A percentile compares a stretch with the other conserved stretches of the same genome.
Conservation (phyloP, 2,888 invertebrate genomes). For the Acronicta aceris region DNA sequence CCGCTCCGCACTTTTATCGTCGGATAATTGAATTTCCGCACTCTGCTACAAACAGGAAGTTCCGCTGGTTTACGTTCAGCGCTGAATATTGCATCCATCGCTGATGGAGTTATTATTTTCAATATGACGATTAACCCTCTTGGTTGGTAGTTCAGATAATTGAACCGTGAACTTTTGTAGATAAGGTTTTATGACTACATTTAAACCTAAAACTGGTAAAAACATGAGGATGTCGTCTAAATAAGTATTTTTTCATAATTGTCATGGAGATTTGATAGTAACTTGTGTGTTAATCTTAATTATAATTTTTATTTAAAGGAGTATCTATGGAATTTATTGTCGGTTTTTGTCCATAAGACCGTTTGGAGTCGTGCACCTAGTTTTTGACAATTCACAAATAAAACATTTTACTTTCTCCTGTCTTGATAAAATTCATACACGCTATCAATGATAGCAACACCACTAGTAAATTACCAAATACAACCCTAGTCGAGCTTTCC, state of each 20-base stretch:
- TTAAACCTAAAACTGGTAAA: not conserved
- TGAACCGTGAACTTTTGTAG: constrained; percentile 43
- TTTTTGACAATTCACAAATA: too few relatives aligned
- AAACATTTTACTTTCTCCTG: too few relatives aligned
- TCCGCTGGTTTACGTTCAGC: constrained; percentile 71
- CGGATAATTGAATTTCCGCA: constrained; percentile 86
- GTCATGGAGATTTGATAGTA: not conserved
- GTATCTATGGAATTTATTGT: too few relatives aligned
- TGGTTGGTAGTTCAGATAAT: constrained; percentile 56
- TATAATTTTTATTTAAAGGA: too few relatives aligned
- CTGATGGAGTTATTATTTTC: constrained; percentile 80
- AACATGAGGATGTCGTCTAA: not conserved
- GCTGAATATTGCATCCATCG: constrained; percentile 77
- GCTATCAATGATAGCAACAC: too few relatives aligned
- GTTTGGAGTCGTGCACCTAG: too few relatives aligned
- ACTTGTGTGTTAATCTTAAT: not conserved
- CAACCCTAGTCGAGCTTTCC: constrained; percentile 19
- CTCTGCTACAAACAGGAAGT: constrained; percentile 85
- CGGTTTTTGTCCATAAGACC: too few relatives aligned
- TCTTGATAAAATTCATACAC: too few relatives aligned
- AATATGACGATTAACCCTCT: constrained; percentile 65
- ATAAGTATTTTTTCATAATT: not conserved
- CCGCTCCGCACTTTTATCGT: constrained; percentile 80
- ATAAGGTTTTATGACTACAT: constrained; percentile 11
- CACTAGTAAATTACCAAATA: constrained; percentile 27